These are phyloP conservation scores for Silurus glanis DNA, from an alignment of 2,113 vertebrate genomes.

Conservation along the genomic window DNA sequence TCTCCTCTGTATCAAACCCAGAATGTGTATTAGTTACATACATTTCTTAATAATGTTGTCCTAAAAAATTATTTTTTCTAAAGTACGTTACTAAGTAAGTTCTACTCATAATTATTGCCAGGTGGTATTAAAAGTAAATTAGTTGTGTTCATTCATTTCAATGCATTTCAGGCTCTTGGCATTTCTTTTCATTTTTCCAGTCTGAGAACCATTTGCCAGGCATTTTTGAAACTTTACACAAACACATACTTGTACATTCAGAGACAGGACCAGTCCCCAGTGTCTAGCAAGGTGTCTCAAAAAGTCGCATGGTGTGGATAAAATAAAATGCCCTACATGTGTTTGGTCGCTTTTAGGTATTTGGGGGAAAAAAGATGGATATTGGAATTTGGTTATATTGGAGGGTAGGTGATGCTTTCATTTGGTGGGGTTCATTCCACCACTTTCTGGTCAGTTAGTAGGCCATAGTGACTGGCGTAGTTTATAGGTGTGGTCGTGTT, in stretches of 20 bases:
- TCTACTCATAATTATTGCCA: background rate
- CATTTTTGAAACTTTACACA: constrained; percentile 8
- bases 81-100: background rate
- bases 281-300: background rate
- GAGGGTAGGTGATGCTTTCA: background rate
- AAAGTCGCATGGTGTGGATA: background rate
- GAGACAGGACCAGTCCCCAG: background rate
- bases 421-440: constrained; percentile 23
- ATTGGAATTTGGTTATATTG: background rate
- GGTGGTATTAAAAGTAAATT: background rate
- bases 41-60: background rate
- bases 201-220: background rate
- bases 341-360: background rate
- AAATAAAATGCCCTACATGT: background rate
- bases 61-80: background rate
- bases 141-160: background rate
- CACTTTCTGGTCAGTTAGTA: background rate
- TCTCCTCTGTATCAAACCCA: constrained; percentile 68
- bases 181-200: background rate
- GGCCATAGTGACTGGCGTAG: background rate
- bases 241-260: background rate
- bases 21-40: background rate
- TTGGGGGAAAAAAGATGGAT: background rate
- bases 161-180: background rate
- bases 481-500: constrained; percentile 20